Conservation (phyloP, 2,113 vertebrate genomes). For the Vombatus ursinus region DNA sequence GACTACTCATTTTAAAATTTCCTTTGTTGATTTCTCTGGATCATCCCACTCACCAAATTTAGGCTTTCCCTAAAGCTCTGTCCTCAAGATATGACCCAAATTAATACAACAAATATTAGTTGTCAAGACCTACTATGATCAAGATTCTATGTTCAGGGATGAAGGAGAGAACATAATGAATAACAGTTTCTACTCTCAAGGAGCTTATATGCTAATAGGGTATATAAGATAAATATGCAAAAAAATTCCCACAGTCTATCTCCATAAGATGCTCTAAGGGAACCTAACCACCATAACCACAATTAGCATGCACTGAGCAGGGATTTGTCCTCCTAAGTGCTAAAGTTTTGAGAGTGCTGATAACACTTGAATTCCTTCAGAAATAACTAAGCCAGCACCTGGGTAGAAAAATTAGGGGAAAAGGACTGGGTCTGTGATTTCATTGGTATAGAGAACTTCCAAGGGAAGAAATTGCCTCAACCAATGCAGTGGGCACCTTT, state of each 20-base stretch:
- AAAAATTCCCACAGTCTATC: not conserved
- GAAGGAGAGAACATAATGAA: not conserved
- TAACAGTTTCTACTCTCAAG: not conserved
- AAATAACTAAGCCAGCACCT: not conserved
- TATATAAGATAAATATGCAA: not conserved
- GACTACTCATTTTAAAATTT: not conserved
- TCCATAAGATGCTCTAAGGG: not conserved
- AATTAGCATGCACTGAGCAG: not conserved
- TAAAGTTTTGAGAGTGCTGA: not conserved
- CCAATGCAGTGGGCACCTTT: not conserved
- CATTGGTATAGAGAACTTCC: not conserved
- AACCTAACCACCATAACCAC: not conserved
- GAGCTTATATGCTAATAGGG: not conserved
- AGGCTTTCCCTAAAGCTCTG: not conserved
- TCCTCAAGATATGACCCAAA: not conserved
- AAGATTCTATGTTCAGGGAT: not conserved
- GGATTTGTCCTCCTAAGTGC: not conserved
- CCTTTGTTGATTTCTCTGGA: not conserved
- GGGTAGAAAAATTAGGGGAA: not conserved
- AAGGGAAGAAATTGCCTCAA: not conserved
- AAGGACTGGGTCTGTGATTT: not conserved
- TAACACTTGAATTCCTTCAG: not conserved
- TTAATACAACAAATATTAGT: not conserved
- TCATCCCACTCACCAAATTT: not conserved
- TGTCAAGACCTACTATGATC: not conserved